Evolutionary conservation across 2,888 invertebrate genomes (phyloP).

Genomic region (Horisme vitalbata): DNA sequence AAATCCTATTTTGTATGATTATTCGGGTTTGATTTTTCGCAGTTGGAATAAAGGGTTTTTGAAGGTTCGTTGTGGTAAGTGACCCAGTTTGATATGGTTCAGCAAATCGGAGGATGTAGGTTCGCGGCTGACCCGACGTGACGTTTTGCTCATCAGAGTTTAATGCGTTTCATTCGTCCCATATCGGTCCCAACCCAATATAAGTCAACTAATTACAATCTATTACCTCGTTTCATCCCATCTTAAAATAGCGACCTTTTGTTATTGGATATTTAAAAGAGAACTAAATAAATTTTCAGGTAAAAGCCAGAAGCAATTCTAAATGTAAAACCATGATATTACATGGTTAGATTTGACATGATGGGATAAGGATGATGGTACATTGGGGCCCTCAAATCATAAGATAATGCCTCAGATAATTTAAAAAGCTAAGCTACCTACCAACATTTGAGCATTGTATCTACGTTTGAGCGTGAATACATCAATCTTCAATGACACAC

Average conservation of each 20-base stretch:
- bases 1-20: conserved; percentile 26
- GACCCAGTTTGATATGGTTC: conserved; percentile 47
- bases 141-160: conserved; percentile 56
- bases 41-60: conserved; percentile 41
- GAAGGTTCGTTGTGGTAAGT: conserved; percentile 42
- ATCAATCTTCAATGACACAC: too few relatives aligned
- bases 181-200: conserved; percentile 43
- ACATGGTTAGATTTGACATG: too few relatives aligned
- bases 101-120: conserved; percentile 32
- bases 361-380: too few relatives aligned
- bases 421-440: too few relatives aligned
- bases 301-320: too few relatives aligned
- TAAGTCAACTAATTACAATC: conserved; percentile 58
- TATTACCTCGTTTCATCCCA: conserved; percentile 43
- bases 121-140: conserved; percentile 43
- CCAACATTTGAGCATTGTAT: too few relatives aligned
- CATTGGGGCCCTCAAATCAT: too few relatives aligned
- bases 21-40: conserved; percentile 32
- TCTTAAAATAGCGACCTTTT: conserved; percentile 12
- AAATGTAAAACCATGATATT: too few relatives aligned
- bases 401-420: too few relatives aligned
- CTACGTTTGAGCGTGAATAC: too few relatives aligned
- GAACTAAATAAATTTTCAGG: not conserved
- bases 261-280: not conserved
- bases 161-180: conserved; percentile 54